A percentile compares a stretch with the other conserved stretches of the same genome.
Conservation (phyloP, 2,888 invertebrate species). For the Chymomyza caudatula region DNA sequence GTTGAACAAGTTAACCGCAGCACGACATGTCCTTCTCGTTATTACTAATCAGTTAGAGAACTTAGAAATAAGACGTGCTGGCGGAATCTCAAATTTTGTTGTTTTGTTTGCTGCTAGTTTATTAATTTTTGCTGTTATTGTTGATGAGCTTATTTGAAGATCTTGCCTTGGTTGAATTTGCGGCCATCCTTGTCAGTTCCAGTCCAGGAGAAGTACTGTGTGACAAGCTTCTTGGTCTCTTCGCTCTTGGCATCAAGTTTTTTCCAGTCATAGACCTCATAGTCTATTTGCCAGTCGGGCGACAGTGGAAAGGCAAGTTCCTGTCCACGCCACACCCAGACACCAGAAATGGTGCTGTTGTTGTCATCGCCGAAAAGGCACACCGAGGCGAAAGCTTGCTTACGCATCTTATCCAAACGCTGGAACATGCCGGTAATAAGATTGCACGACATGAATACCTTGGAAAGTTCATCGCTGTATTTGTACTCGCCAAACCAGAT, state of each 20-base stretch:
- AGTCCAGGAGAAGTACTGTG: conserved; percentile 93
- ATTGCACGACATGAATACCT: conserved; percentile 99
- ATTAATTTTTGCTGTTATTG: conserved; percentile 4
- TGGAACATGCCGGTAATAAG: conserved; percentile 98
- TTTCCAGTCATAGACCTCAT: conserved; percentile 96
- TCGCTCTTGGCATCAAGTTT: conserved; percentile 90
- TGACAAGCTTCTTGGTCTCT: conserved; percentile 91
- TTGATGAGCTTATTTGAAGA: conserved; percentile 89
- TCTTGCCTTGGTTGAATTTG: conserved; percentile 98
- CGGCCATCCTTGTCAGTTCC: conserved; percentile 92
- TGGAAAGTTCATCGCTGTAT: conserved; percentile 93
- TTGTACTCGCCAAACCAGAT: conserved; percentile 99
- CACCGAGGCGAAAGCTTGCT: conserved; percentile 95
- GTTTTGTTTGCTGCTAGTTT: conserved; percentile 1
- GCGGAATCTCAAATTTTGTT: conserved; percentile 48
- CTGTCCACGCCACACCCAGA: conserved; percentile 99
- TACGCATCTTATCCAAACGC: conserved; percentile 98
- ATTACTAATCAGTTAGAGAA: conserved; percentile 7
- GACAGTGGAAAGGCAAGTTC: conserved; percentile 93
- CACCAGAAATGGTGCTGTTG: conserved; percentile 94
- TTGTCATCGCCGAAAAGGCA: conserved; percentile 96
- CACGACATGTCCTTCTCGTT: background rate
- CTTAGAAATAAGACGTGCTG: conserved; percentile 22
- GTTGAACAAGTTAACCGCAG: background rate
- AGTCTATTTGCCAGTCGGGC: conserved; percentile 97